A percentile compares a stretch with the other conserved stretches of the same genome.
Conservation (phyloP, 2,113 vertebrate genomes). For the Odontophorus gujanensis region DNA sequence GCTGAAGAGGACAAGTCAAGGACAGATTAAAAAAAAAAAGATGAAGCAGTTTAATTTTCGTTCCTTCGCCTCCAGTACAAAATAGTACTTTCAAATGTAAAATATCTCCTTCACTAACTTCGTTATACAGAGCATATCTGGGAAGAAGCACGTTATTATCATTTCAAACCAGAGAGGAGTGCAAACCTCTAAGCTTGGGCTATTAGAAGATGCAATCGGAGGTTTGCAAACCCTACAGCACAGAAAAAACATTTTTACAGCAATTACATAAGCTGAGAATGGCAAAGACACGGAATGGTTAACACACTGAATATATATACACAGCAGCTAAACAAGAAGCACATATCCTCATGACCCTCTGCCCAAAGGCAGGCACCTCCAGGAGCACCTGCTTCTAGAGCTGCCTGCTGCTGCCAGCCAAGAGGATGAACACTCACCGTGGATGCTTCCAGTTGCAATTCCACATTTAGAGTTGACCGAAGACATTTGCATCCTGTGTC, state of each 20-base stretch:
- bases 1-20: constrained; percentile 66
- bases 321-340: background rate
- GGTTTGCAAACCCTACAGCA: background rate
- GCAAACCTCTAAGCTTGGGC: background rate
- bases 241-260: background rate
- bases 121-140: background rate
- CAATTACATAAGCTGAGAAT: background rate
- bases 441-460: background rate
- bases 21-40: constrained; percentile 15
- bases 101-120: constrained; percentile 12
- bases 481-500: background rate
- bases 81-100: constrained; percentile 41
- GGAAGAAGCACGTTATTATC: constrained; percentile 36
- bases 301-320: background rate
- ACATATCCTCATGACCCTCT: background rate
- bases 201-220: background rate
- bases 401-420: background rate
- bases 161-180: constrained; percentile 47
- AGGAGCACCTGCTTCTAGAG: background rate
- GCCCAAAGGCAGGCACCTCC: background rate
- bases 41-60: background rate
- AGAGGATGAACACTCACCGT: background rate
- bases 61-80: background rate
- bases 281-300: background rate
- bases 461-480: background rate